These are phyloP conservation scores for Platycercus adscitus DNA, from an alignment of 2,113 vertebrate species.

Conservation along the genomic window DNA sequence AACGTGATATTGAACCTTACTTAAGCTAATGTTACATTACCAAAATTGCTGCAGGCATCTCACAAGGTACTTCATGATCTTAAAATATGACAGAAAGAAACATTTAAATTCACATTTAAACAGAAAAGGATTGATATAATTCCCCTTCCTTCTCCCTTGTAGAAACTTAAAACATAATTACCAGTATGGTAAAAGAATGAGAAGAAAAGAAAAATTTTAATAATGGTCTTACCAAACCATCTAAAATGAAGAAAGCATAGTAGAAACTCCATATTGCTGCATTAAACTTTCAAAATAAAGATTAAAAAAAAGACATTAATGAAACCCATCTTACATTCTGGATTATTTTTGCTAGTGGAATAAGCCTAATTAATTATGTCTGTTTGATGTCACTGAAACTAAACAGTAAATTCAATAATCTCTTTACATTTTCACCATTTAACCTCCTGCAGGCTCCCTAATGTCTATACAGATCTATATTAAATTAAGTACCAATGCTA, in stretches of 20 bases:
- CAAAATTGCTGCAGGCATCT: neutral
- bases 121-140: neutral
- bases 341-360: conserved; percentile 65
- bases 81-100: neutral
- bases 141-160: neutral
- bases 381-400: conserved; percentile 83
- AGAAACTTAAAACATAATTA: neutral
- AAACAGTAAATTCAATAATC: conserved; percentile 87
- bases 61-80: neutral
- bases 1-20: neutral
- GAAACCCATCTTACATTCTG: conserved; percentile 57
- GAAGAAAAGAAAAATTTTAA: neutral
- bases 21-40: neutral
- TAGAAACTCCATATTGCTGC: neutral
- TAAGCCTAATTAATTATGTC: conserved; percentile 80
- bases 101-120: neutral
- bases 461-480: conserved; percentile 89
- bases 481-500: conserved; percentile 88
- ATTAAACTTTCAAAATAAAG: neutral
- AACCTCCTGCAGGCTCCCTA: conserved; percentile 87
- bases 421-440: conserved; percentile 87
- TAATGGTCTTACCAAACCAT: neutral
- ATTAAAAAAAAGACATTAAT: neutral
- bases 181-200: neutral
- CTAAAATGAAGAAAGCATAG: neutral